A percentile compares a stretch with the other conserved stretches of the same genome.
These are phyloP conservation scores for Platycheirus rosarum DNA, from an alignment of 2,888 invertebrate species.

Conservation along the genomic window DNA sequence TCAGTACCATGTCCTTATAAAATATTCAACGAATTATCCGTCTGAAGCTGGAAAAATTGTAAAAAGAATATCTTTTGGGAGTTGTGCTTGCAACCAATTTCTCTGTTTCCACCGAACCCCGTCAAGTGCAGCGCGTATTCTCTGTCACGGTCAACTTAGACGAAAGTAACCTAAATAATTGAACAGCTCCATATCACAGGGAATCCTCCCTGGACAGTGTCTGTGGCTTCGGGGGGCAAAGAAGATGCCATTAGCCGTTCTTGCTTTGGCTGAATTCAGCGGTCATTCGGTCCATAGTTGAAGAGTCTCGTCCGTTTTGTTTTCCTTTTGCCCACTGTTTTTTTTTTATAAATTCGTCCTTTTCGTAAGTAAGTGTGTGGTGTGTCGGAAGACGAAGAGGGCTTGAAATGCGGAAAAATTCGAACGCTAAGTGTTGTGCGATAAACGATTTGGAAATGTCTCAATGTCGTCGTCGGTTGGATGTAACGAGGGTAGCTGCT, in stretches of 20 bases:
- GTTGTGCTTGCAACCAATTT: slow-evolving; percentile 6
- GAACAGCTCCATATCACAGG: slow-evolving; percentile 42
- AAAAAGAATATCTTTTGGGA: slow-evolving; percentile 58
- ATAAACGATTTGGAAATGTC: slow-evolving; percentile 73
- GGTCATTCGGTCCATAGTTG: slow-evolving; percentile 62
- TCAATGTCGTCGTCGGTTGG: slow-evolving; percentile 60
- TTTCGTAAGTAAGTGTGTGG: neutral
- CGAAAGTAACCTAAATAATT: slow-evolving; percentile 69
- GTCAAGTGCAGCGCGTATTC: slow-evolving; percentile 31
- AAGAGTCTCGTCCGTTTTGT: slow-evolving; percentile 41
- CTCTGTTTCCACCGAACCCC: neutral
- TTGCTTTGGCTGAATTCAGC: slow-evolving; percentile 59
- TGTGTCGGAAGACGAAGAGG: slow-evolving; percentile 20
- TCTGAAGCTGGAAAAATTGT: slow-evolving; percentile 69
- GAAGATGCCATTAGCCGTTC: slow-evolving; percentile 57
- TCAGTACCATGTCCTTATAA: slow-evolving; percentile 58
- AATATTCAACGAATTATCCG: slow-evolving; percentile 65
- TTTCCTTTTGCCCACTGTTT: too few species aligned
- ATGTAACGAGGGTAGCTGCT: slow-evolving; percentile 58
- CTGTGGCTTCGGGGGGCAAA: slow-evolving; percentile 11
- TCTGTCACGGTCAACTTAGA: slow-evolving; percentile 67
- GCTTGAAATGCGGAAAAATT: slow-evolving; percentile 53
- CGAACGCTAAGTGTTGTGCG: slow-evolving; percentile 60
- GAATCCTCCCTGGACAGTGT: slow-evolving; percentile 21
- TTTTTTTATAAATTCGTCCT: neutral